Evolutionary conservation across 2,888 invertebrate species (phyloP).

Genomic region (Pediacus dermestoides): DNA sequence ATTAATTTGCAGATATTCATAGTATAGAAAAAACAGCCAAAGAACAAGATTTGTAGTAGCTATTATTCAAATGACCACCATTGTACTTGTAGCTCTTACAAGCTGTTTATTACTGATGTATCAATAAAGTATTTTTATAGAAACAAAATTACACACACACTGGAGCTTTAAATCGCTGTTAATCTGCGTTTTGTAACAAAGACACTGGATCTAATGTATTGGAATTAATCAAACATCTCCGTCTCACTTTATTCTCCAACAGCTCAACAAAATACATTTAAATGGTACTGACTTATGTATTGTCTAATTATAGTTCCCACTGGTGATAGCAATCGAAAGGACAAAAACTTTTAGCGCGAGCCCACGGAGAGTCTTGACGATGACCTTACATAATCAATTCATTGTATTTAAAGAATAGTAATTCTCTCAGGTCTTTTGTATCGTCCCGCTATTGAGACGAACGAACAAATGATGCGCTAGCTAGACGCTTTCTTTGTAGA

Average conservation of each 20-base stretch:
- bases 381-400: conserved; percentile 31
- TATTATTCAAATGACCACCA: no score
- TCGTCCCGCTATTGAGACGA: conserved; percentile 20
- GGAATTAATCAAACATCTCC: conserved; percentile 4
- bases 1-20: no score
- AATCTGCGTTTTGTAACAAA: conserved; percentile 6
- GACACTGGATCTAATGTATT: conserved; percentile 4
- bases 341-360: conserved; percentile 24
- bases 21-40: no score
- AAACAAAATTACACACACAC: no score
- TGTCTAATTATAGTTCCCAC: conserved; percentile 26
- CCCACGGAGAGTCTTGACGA: conserved; percentile 14
- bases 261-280: no score
- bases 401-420: conserved; percentile 28
- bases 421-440: conserved; percentile 23
- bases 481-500: conserved; percentile 9
- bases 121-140: no score
- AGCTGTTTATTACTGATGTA: no score
- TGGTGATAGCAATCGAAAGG: conserved; percentile 24
- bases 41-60: no score
- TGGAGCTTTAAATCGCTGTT: no score
- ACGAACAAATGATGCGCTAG: conserved; percentile 14
- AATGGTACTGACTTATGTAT: conserved; percentile 19
- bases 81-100: no score
- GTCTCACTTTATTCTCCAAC: conserved; percentile 10